phyloP scores from a whole-genome alignment of 2,888 invertebrate genomes.

The Endomychus coccineus region DNA sequence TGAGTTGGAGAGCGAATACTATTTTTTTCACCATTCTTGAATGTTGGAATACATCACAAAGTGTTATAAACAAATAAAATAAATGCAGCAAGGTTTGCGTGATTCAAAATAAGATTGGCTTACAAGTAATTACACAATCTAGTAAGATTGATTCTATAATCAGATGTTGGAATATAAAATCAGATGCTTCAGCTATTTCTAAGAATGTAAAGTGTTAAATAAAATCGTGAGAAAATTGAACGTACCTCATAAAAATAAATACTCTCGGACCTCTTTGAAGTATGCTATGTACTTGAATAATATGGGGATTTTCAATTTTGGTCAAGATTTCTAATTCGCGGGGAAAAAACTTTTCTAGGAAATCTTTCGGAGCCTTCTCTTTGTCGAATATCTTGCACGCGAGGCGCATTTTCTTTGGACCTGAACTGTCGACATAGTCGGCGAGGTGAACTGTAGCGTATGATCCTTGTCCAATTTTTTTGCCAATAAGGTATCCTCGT shows the following conservation, averaged over 20 bases:
- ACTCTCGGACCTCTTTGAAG: slow-evolving; percentile 74
- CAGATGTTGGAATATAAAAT: no score
- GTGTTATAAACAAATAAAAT: no score
- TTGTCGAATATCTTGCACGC: slow-evolving; percentile 91
- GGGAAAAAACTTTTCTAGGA: slow-evolving; percentile 87
- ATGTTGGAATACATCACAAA: no score
- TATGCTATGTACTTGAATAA: slow-evolving; percentile 84
- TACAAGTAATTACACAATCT: no score
- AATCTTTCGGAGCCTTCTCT: slow-evolving; percentile 80
- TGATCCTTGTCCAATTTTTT: slow-evolving; percentile 86
- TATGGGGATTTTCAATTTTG: slow-evolving; percentile 83
- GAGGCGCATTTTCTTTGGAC: slow-evolving; percentile 64
- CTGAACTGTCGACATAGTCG: slow-evolving; percentile 66
- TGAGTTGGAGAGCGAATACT: no score
- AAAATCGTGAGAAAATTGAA: no score
- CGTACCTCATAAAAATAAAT: slow-evolving; percentile 78
- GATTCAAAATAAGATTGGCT: no score
- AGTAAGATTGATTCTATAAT: no score
- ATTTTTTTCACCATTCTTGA: no score
- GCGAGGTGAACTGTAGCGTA: slow-evolving; percentile 87
- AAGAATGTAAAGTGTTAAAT: no score
- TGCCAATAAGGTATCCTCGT: slow-evolving; percentile 75
- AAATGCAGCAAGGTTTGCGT: no score
- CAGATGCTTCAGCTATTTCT: no score
- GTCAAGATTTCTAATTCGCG: slow-evolving; percentile 85